phyloP scores from a whole-genome alignment of 2,888 invertebrate species.

The Leucoptera coffeella region DNA sequence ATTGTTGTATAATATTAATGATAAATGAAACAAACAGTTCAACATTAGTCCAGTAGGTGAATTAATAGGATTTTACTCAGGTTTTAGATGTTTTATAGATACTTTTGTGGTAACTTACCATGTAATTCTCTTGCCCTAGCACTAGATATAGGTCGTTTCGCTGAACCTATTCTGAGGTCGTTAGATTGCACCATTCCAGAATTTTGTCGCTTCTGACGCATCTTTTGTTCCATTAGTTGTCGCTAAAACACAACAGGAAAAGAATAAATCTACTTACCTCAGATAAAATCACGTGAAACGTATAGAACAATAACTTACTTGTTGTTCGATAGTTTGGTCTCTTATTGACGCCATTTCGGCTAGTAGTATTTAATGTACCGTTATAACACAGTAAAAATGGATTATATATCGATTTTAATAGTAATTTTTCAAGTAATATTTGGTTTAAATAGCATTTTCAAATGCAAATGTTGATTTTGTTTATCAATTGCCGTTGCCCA shows the following conservation, averaged over 20 bases:
- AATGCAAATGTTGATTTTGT: slow-evolving; percentile 48
- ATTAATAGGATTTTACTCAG: too few relatives aligned
- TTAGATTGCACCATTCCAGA: slow-evolving; percentile 85
- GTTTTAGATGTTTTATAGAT: slow-evolving; percentile 1
- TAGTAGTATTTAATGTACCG: too few relatives aligned
- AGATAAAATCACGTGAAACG: slow-evolving; percentile 1
- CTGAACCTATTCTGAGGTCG: slow-evolving; percentile 65
- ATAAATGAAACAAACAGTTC: too few relatives aligned
- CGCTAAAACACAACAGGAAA: slow-evolving; percentile 46
- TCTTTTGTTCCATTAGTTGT: slow-evolving; percentile 82
- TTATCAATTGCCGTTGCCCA: slow-evolving; percentile 48
- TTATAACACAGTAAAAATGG: too few relatives aligned
- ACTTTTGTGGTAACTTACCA: slow-evolving; percentile 52
- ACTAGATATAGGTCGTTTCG: slow-evolving; percentile 65
- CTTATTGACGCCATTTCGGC: too few relatives aligned
- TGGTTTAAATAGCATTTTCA: too few relatives aligned
- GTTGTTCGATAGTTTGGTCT: slow-evolving; percentile 83
- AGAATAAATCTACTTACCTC: background rate
- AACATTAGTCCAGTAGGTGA: too few relatives aligned
- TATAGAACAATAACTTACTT: slow-evolving; percentile 63
- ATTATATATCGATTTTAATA: too few relatives aligned
- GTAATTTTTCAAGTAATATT: too few relatives aligned
- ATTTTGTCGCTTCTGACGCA: slow-evolving; percentile 79
- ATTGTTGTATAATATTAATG: too few relatives aligned
- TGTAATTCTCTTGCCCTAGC: slow-evolving; percentile 61